A percentile compares a stretch with the other conserved stretches of the same genome.
phyloP scores from a whole-genome alignment of 1,140 invertebrate genomes.

The Drusus annulatus region DNA sequence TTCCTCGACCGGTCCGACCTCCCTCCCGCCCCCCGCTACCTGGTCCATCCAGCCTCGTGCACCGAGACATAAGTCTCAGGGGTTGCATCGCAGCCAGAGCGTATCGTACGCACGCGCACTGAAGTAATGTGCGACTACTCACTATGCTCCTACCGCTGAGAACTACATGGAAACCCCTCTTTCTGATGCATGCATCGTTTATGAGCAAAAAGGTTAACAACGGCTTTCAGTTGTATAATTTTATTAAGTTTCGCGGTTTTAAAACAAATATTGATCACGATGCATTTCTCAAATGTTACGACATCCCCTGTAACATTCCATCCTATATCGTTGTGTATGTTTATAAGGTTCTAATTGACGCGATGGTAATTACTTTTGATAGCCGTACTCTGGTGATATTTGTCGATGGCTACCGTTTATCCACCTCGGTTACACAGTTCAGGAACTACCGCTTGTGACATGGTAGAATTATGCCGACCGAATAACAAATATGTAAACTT shows the following conservation, averaged over 20 bases:
- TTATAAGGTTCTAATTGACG: too few species aligned
- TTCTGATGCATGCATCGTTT: too few species aligned
- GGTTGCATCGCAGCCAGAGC: not conserved
- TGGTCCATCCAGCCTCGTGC: not conserved
- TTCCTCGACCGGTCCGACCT: slow-evolving; percentile 38
- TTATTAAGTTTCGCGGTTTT: too few species aligned
- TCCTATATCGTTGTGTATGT: too few species aligned
- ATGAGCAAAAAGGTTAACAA: too few species aligned
- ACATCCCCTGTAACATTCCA: too few species aligned
- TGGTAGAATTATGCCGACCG: slow-evolving; percentile 2
- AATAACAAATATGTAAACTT: slow-evolving; percentile 14
- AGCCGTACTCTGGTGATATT: not conserved
- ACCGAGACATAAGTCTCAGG: slow-evolving; percentile 5
- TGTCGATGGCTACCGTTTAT: slow-evolving; percentile 11
- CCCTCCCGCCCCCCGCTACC: slow-evolving; percentile 13
- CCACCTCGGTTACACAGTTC: slow-evolving; percentile 28
- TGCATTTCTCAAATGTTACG: too few species aligned
- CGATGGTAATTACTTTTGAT: not conserved
- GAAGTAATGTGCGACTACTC: not conserved
- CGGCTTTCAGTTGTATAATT: too few species aligned
- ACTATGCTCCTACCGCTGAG: too few species aligned
- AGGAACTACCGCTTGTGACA: slow-evolving; percentile 29
- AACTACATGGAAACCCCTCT: too few species aligned
- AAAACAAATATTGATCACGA: too few species aligned
- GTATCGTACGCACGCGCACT: not conserved